Base-by-base conservation (phyloP, 2,113 vertebrate species). In the Limanda limanda region DNA sequence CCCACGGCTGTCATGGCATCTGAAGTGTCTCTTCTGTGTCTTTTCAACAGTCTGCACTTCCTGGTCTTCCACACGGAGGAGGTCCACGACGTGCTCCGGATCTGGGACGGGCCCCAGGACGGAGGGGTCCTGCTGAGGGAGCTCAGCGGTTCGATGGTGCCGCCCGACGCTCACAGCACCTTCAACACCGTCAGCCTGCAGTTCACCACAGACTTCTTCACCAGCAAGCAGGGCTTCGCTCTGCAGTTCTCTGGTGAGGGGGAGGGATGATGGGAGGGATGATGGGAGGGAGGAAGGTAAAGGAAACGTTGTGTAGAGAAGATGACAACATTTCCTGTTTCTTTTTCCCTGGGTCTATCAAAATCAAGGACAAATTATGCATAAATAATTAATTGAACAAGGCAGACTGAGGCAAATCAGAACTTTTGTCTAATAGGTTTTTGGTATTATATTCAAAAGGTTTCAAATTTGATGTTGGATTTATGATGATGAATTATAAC, bases 191-290 rank as follows among this genome's bases (percentile, higher is more conserved):
- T 99, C 76, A 96, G 96, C 62, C 93, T 99, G 68, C 98, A 98
- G 90, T 99, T 99, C 93, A 98, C 95, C 93, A 99, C 98, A 0
- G 98, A 99, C 86, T 99, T 99, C 94, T 99, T 99, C 93, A 99
- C 98, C 54, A 99, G 98, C 96, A 99, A 99, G 78, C 97, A 99
- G 78, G 98, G 98, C 71, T 99, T 99, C 0, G 96, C 98, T 81
- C 84, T 99, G 73, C 97, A 98, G 84, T 99, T 98, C 86, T 97
- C 97, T 88, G 96, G 98, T 99, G 82, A 65, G 82, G 0, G 13
- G 2, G 14, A 2, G 24, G 12, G 18, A 42, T 54, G 31, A 21
- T 57, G 18, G 47, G 18, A 62, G 35, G 68, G 40, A 10, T n/a
- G n/a, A n/a, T 27, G 59, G 61, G 27, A 31, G 31, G 31, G 31